These are phyloP conservation scores for Catharus bicknelli DNA, from an alignment of 2,113 vertebrate species.

Conservation along the genomic window DNA sequence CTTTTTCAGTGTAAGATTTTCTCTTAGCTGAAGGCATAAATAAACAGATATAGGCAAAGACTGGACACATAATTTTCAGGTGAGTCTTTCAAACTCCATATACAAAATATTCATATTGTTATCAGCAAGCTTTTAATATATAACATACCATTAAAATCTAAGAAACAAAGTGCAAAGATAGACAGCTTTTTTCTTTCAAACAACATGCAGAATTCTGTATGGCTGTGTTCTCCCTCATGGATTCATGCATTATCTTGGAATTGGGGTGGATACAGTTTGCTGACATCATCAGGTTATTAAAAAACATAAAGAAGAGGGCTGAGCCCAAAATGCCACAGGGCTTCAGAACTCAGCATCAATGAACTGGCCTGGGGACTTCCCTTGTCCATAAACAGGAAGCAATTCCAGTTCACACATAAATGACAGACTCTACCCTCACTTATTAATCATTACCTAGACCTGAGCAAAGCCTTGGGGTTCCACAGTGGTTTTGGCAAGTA, in stretches of 20 bases:
- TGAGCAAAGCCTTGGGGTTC: background rate
- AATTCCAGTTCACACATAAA: background rate
- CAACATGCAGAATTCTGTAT: background rate
- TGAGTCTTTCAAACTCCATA: background rate
- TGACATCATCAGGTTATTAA: background rate
- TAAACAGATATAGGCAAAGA: background rate
- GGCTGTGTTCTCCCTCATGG: background rate
- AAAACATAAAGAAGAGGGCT: background rate
- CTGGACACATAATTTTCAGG: background rate
- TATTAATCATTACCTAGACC: background rate
- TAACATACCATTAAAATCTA: background rate
- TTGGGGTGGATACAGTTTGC: background rate
- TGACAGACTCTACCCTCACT: background rate
- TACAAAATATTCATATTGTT: background rate
- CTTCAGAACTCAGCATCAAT: background rate
- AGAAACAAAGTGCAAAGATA: background rate
- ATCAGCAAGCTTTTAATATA: background rate
- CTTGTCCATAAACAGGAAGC: background rate
- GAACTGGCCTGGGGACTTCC: background rate
- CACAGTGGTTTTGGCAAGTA: background rate
- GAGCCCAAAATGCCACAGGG: fast-evolving
- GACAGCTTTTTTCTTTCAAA: background rate
- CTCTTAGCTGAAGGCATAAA: background rate
- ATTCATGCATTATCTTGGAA: background rate
- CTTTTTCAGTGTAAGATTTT: background rate